phyloP scores from a whole-genome alignment of 2,797 vertebrate species.

The Eospalax fontanierii region DNA sequence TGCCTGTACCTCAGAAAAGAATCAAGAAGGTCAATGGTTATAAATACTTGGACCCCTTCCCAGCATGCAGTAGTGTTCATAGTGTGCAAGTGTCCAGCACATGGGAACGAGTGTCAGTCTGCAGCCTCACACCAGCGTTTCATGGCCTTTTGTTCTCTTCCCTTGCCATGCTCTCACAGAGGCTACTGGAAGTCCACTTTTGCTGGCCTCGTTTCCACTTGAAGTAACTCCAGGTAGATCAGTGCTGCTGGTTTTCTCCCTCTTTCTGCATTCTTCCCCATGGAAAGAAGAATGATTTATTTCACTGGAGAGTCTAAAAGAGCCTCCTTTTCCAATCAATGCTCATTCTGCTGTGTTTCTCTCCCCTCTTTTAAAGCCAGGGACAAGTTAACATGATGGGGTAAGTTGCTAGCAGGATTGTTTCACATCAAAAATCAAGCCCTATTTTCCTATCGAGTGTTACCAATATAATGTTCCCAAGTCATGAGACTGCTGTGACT shows the following conservation, averaged over 20 bases:
- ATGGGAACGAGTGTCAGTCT: background rate
- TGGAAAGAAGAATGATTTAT: background rate
- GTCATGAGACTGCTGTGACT: background rate
- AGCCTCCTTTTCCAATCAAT: background rate
- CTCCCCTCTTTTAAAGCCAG: background rate
- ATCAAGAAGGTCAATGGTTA: background rate
- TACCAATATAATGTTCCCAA: background rate
- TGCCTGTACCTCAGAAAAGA: background rate
- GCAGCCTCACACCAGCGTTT: too few species aligned
- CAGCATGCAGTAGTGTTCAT: background rate
- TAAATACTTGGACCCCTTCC: background rate
- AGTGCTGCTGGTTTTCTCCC: background rate
- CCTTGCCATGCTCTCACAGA: background rate
- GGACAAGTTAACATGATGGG: background rate
- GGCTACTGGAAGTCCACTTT: background rate
- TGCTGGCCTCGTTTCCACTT: background rate
- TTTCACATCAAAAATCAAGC: conserved; percentile 5
- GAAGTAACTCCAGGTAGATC: background rate
- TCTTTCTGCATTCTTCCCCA: background rate
- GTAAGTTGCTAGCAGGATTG: background rate
- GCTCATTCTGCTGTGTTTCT: background rate
- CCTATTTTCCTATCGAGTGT: background rate
- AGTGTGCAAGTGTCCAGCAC: background rate
- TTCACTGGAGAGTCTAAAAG: background rate
- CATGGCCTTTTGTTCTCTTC: background rate